Conservation (phyloP, 2,113 vertebrate species). For the Sander vitreus region DNA sequence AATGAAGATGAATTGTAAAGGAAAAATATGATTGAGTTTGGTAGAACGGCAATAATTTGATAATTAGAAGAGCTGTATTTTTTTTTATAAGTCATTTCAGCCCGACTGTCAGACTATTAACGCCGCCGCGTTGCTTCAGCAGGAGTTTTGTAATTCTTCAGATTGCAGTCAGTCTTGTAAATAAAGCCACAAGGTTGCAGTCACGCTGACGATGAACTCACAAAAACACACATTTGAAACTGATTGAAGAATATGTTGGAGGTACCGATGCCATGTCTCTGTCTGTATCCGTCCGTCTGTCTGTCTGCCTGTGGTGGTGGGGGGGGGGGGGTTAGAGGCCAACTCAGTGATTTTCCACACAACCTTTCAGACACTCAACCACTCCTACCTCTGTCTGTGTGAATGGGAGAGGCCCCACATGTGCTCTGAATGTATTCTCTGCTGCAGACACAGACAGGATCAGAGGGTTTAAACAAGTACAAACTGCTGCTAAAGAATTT, state of each 20-base stretch:
- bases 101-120: not conserved
- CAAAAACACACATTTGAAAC: not conserved
- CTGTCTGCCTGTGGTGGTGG: not conserved
- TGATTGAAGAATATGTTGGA: not conserved
- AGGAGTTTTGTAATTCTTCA: not conserved
- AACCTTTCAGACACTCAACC: constrained; percentile 60
- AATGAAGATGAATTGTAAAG: not conserved
- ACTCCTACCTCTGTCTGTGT: constrained; percentile 70
- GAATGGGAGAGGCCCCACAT: constrained; percentile 24
- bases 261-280: not conserved
- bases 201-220: not conserved
- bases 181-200: constrained; percentile 19
- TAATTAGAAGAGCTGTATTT: not conserved
- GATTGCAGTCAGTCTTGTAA: constrained; percentile 19
- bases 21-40: not conserved
- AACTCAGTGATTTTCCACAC: constrained; percentile 63
- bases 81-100: not conserved
- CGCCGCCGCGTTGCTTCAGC: too few relatives aligned
- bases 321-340: constrained; percentile 31
- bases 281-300: too few relatives aligned
- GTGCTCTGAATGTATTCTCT: constrained; percentile 41
- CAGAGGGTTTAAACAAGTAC: constrained; percentile 1
- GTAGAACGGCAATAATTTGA: constrained; percentile 14
- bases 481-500: not conserved
- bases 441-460: constrained; percentile 24